Conservation (phyloP, 2,888 invertebrate genomes). For the Orthosia cruda region DNA sequence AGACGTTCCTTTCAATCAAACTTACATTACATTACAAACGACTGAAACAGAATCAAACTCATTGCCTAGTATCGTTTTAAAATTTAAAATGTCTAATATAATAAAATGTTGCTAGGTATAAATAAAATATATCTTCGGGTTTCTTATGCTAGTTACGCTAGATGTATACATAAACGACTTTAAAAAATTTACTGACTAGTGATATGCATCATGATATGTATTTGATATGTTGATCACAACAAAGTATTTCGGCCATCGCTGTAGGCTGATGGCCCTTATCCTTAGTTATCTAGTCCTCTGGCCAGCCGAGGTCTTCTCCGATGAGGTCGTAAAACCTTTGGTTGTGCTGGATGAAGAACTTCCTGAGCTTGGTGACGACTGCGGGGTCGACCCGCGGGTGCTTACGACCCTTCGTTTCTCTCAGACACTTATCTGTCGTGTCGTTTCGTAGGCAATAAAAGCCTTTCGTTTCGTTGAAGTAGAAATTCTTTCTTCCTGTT, state of each 20-base stretch:
- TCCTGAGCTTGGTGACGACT: constrained; percentile 95
- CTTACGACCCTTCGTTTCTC: constrained; percentile 95
- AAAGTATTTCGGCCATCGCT: constrained; percentile 51
- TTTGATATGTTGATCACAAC: constrained; percentile 86
- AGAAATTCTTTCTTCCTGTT: constrained; percentile 96
- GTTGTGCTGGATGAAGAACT: constrained; percentile 98
- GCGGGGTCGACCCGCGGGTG: constrained; percentile 96
- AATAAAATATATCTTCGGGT: constrained; percentile 79
- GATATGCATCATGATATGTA: constrained; percentile 86
- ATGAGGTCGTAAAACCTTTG: constrained; percentile 98
- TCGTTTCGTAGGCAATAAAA: constrained; percentile 98
- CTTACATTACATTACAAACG: constrained; percentile 41
- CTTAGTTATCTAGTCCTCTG: constrained; percentile 93
- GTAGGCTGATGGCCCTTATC: constrained; percentile 29
- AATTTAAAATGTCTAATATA: constrained; percentile 56
- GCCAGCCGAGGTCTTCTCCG: constrained; percentile 98
- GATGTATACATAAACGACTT: constrained; percentile 89
- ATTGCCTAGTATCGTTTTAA: constrained; percentile 48
- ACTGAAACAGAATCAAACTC: constrained; percentile 36
- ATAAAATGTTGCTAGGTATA: constrained; percentile 70
- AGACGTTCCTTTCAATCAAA: constrained; percentile 55
- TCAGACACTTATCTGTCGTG: constrained; percentile 96
- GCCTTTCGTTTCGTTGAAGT: constrained; percentile 99
- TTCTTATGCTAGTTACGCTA: constrained; percentile 82
- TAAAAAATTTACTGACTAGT: constrained; percentile 87